These are phyloP conservation scores for Cylas formicarius DNA, from an alignment of 1,140 invertebrate species.

Conservation along the genomic window DNA sequence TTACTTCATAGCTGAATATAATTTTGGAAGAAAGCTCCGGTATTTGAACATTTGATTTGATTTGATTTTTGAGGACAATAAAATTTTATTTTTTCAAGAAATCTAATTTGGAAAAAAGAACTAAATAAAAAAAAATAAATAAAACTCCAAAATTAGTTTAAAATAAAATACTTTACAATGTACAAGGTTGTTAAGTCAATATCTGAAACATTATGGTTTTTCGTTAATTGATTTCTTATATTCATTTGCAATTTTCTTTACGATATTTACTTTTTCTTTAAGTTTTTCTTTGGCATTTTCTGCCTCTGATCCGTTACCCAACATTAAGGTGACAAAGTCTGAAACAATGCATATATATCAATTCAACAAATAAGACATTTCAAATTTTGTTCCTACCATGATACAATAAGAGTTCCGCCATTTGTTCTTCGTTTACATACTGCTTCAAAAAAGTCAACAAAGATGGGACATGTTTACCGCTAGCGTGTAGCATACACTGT, in stretches of 20 bases:
- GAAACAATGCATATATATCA: constrained; percentile 29
- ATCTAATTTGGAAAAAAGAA: too few species aligned
- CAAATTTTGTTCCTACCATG: constrained; percentile 56
- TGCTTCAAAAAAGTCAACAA: constrained; percentile 67
- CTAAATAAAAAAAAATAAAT: too few species aligned
- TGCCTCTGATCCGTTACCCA: constrained; percentile 34
- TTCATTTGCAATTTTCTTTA: constrained; percentile 40
- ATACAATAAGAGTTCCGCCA: constrained; percentile 57
- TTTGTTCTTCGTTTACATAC: constrained; percentile 57
- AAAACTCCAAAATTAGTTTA: too few species aligned
- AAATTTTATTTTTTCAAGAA: too few species aligned
- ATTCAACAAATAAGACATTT: not conserved
- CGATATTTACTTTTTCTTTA: constrained; percentile 34
- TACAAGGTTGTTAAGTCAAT: too few species aligned
- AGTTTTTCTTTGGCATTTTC: constrained; percentile 39
- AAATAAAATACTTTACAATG: too few species aligned
- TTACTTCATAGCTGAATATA: too few species aligned
- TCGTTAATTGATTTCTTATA: constrained; percentile 37
- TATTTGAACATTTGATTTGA: too few species aligned
- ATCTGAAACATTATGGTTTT: constrained; percentile 20
- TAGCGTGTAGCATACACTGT: constrained; percentile 79
- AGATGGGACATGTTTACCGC: constrained; percentile 80
- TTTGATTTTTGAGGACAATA: too few species aligned
- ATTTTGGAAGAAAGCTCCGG: too few species aligned
- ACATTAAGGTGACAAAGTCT: constrained; percentile 42